phyloP scores from a whole-genome alignment of 2,888 invertebrate genomes.

The Elegia similella region DNA sequence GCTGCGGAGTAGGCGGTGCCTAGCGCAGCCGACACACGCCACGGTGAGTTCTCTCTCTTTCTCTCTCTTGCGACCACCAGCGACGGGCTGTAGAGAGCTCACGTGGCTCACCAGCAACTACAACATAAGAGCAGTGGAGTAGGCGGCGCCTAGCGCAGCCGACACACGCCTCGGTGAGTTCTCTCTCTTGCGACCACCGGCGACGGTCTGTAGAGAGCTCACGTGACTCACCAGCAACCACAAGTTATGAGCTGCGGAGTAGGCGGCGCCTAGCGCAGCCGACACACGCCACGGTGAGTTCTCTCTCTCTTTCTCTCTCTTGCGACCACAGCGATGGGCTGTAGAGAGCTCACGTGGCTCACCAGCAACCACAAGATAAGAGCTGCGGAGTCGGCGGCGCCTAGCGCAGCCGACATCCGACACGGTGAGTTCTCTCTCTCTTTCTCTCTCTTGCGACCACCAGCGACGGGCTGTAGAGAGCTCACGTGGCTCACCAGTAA shows the following conservation, averaged over 20 bases:
- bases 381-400: constrained; percentile 83
- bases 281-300: constrained; percentile 46
- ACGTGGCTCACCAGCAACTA: no score
- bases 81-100: no score
- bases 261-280: constrained; percentile 64
- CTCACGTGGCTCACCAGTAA: no score
- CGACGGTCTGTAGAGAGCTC: constrained; percentile 95
- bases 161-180: constrained; percentile 35
- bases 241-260: constrained; percentile 94
- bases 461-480: no score
- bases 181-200: no score
- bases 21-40: constrained; percentile 44
- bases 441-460: no score
- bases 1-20: constrained; percentile 82
- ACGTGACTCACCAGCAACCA: constrained; percentile 99
- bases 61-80: no score
- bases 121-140: constrained; percentile 94
- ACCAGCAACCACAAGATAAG: constrained; percentile 99
- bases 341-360: constrained; percentile 99
- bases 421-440: constrained; percentile 39
- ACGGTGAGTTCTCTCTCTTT: constrained; percentile 35
- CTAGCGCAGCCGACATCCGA: constrained; percentile 42
- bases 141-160: constrained; percentile 64
- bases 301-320: constrained; percentile 71
- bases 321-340: constrained; percentile 98